Base-by-base conservation (phyloP, 2,888 invertebrate species). In the Athalia rosae region DNA sequence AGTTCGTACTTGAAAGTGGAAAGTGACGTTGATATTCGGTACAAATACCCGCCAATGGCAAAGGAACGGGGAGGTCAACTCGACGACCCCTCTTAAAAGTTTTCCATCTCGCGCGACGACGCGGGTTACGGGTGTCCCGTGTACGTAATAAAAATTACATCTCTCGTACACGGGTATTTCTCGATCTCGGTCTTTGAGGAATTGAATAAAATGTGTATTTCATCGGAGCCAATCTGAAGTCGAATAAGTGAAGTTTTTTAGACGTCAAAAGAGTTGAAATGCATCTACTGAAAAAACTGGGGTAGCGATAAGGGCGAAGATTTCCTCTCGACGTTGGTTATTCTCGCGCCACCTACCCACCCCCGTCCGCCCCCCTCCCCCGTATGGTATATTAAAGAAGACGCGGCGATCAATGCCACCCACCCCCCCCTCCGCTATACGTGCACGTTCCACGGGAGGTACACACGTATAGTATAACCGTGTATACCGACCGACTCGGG, bases 341-440 rank as follows among this genome's bases (percentile, higher is more conserved):
- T 41, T 58, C 71, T 56, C 71, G 50, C 67, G 28, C 28, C 28
- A 28, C n/a, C n/a, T n/a, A n/a, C 28, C 28, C 28, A 28, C 28
- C 28, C 28, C 28, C 28, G n/a, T 7, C 61, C 56, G 43, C 69
- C 28, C 11, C 50, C 48, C 53, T 28, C n/a, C 4, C n/a, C 47
- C 58, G 45, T 58, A 58, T 45, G 71, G 71, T 71, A 58, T 58
- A 71, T 8, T 71, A 71, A 58, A 71, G 71, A 71, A 71, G 58
- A 71, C 58, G 56, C 11, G 45, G 58, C 71, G 71, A 71, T 71
- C 71, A 71, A 71, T 71, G 71, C 71, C 71, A 58, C 58, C 71
- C 71, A n/a, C 43, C 28, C 71, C 71, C 58, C 58, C 71, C 71
- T n/a, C 43, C 28, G 28, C 43, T 58, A 58, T 71, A 45, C 71